Conservation (phyloP, 2,888 invertebrate species). For the Microchrysa polita region DNA sequence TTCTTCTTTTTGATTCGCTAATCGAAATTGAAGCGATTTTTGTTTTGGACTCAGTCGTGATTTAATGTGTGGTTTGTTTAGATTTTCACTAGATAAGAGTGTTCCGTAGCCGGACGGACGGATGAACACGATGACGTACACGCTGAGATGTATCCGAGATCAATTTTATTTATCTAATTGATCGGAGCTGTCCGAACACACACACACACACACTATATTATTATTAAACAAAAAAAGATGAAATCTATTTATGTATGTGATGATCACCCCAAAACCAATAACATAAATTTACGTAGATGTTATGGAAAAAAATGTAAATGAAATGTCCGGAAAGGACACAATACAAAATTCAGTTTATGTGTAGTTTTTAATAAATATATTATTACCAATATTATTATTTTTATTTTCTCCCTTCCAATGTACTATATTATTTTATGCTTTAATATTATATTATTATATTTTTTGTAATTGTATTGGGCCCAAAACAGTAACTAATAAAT, state of each 20-base stretch:
- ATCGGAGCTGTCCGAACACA: conserved; percentile 2
- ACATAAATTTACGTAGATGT: conserved; percentile 46
- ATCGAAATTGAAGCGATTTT: background rate
- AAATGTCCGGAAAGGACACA: conserved; percentile 13
- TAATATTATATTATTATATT: conserved; percentile 42
- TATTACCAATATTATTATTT: conserved; percentile 32
- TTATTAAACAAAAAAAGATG: background rate
- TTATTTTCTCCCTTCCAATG: conserved; percentile 22
- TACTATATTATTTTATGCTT: conserved; percentile 31
- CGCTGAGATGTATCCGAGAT: background rate
- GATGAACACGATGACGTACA: background rate
- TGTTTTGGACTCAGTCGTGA: background rate
- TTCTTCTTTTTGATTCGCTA: background rate
- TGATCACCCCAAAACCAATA: conserved; percentile 39
- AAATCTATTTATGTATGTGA: conserved; percentile 26
- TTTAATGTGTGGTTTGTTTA: conserved; percentile 18
- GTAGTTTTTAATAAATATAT: background rate
- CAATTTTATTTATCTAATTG: background rate
- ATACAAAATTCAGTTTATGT: conserved; percentile 30
- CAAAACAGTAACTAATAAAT: conserved; percentile 50
- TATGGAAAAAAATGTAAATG: conserved; percentile 46
- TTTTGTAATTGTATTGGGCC: conserved; percentile 51
- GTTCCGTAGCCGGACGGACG: too few species aligned
- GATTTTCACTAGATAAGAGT: conserved; percentile 14
- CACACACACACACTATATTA: too few species aligned